Base-by-base conservation (phyloP, 2,113 vertebrate species). In the Lasiurus cinereus region DNA sequence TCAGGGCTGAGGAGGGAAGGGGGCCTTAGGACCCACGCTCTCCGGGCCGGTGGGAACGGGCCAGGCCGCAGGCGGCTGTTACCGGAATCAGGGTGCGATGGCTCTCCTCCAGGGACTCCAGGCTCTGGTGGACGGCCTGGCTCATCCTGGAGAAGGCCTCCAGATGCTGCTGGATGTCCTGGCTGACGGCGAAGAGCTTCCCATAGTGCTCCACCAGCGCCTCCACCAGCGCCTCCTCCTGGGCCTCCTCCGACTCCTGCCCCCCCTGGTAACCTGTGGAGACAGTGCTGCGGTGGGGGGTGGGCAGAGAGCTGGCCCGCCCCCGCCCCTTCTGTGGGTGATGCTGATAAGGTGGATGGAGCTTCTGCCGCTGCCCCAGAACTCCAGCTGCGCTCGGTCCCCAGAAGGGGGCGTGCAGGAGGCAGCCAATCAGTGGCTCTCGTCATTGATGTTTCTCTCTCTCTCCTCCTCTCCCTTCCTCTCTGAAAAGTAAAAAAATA, bases 81-180 rank as follows among this genome's bases (percentile, higher is more conserved):
- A 99, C 33, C 0, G 0, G 83, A 33, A 79, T 69, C 4, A 98
- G 96, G 97, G 98, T 98, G 70, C 89, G 92, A 3, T 97, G 98
- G 77, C 96, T 96, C 8, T 98, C 97, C 90, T 99, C 94, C 72
- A 97, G 97, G 70, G 97, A 98, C 87, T 98, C 98, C 93, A 98
- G 97, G 14, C 97, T 98, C 56, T 33, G 91, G 82, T 97, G 98
- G 10, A 83, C 31, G 24, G 94, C 90, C 91, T 98, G 98, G 29
- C 96, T 98, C 83, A 83, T 87, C 83, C 33, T 24, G 22, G 43
- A 70, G 33, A 97, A 97, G 64, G 83, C 79, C 29, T 98, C 98
- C 80, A 98, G 97, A 14, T 94, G 96, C 62, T 59, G 74, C 87
- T 98, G 98, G 22, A 59, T 52, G 27, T 96, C 95, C 91, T 98